A percentile compares a stretch with the other conserved stretches of the same genome.
Conservation (phyloP, 2,797 vertebrate genomes). For the Tarsius wallacei region DNA sequence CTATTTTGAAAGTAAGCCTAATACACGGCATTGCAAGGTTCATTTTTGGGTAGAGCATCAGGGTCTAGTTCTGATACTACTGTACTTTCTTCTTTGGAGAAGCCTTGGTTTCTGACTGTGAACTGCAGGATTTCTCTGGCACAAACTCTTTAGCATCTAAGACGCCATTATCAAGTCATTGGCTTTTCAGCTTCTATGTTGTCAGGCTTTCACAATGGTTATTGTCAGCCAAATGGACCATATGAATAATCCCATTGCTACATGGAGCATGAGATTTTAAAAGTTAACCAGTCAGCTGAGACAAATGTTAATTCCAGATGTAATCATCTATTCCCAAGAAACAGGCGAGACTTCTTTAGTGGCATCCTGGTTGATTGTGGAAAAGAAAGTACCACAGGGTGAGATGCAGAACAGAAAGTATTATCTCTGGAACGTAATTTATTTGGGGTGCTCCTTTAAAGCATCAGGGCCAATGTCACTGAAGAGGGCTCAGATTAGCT, state of each 20-base stretch:
- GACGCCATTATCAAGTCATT: neutral
- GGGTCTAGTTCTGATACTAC: neutral
- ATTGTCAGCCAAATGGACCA: neutral
- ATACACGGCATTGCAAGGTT: neutral
- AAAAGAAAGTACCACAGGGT: slow-evolving; percentile 19
- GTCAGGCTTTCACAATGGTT: slow-evolving; percentile 58
- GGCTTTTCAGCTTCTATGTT: neutral
- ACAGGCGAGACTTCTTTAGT: neutral
- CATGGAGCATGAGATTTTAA: slow-evolving; percentile 21
- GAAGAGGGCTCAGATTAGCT: slow-evolving; percentile 84
- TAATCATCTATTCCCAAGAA: slow-evolving; percentile 45
- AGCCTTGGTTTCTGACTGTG: neutral
- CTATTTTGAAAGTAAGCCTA: neutral
- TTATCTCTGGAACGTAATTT: slow-evolving; percentile 85
- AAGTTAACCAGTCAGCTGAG: slow-evolving; percentile 38
- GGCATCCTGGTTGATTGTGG: neutral
- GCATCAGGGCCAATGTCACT: slow-evolving; percentile 73
- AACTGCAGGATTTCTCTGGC: neutral
- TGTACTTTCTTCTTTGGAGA: neutral
- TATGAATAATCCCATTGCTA: slow-evolving; percentile 26
- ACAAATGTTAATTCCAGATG: slow-evolving; percentile 49
- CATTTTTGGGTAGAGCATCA: neutral
- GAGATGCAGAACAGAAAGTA: slow-evolving; percentile 76
- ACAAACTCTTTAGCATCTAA: neutral
- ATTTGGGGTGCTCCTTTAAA: slow-evolving; percentile 80